These are phyloP conservation scores for Drepana falcataria DNA, from an alignment of 2,888 invertebrate genomes.

Conservation along the genomic window DNA sequence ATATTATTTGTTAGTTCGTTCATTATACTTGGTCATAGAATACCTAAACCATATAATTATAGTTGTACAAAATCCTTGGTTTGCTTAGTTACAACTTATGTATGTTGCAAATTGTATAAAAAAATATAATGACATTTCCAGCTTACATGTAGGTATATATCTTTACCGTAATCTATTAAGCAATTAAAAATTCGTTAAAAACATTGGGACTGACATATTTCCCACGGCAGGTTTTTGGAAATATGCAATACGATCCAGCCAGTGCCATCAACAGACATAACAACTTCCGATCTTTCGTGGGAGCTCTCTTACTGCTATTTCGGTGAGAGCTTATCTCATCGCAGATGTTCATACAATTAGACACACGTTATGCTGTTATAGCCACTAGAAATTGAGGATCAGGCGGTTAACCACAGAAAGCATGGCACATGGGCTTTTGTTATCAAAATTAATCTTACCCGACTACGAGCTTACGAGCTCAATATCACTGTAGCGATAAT, in stretches of 20 bases:
- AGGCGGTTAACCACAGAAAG: slow-evolving; percentile 15
- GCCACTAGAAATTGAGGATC: slow-evolving; percentile 16
- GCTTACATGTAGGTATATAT: no score
- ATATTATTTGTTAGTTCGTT: no score
- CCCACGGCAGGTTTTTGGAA: slow-evolving; percentile 91
- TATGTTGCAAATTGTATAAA: no score
- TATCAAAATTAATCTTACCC: slow-evolving; percentile 6
- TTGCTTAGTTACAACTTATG: no score
- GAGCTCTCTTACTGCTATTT: slow-evolving; percentile 94
- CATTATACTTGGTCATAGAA: no score
- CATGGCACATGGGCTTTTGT: slow-evolving; percentile 33
- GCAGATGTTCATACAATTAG: slow-evolving; percentile 18
- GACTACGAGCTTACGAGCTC: background rate
- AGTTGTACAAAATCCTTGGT: no score
- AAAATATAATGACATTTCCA: no score
- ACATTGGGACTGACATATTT: slow-evolving; percentile 43
- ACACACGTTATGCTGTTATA: slow-evolving; percentile 19
- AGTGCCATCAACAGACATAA: slow-evolving; percentile 95
- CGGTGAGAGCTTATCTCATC: slow-evolving; percentile 82
- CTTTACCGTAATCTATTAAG: background rate
- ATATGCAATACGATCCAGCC: slow-evolving; percentile 91
- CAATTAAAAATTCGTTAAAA: slow-evolving; percentile 6
- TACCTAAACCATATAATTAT: no score
- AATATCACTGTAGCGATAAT: slow-evolving; percentile 5
- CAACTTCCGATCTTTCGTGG: slow-evolving; percentile 96